These are phyloP conservation scores for Caranx ignobilis DNA, from an alignment of 2,113 vertebrate genomes.

Conservation along the genomic window DNA sequence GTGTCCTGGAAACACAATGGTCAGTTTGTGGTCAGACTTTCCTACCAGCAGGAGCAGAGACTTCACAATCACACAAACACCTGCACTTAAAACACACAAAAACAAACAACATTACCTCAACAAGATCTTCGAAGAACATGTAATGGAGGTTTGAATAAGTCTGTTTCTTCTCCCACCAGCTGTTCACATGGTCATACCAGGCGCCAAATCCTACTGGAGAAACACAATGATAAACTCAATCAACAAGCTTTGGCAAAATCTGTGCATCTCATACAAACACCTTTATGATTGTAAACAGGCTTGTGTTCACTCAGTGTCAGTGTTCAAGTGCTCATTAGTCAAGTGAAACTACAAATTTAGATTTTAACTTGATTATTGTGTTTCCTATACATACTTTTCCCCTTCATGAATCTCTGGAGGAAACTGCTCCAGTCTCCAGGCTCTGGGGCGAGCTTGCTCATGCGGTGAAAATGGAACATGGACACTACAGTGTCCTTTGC, in stretches of 20 bases:
- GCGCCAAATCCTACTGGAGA: constrained; percentile 83
- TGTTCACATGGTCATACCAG: constrained; percentile 86
- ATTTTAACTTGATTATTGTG: no score
- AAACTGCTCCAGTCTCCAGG: no score
- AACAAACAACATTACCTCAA: constrained; percentile 68
- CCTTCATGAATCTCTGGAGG: no score
- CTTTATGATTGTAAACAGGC: no score
- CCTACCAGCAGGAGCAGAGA: not conserved
- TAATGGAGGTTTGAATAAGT: constrained; percentile 64
- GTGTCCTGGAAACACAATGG: constrained; percentile 77
- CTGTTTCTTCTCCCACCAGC: constrained; percentile 88
- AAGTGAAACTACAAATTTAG: no score
- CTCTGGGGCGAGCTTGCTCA: no score
- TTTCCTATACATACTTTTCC: no score
- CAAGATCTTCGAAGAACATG: constrained; percentile 89
- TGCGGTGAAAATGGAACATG: no score
- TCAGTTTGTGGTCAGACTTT: not conserved
- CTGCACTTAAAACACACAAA: not conserved
- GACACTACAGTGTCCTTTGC: no score
- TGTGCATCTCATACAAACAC: no score
- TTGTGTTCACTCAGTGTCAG: constrained; percentile 78
- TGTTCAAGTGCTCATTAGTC: no score
- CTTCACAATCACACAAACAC: not conserved
- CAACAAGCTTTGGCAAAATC: accelerated
- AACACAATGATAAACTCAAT: constrained; percentile 1